Conservation (phyloP, 2,888 invertebrate genomes). For the Neria commutata region DNA sequence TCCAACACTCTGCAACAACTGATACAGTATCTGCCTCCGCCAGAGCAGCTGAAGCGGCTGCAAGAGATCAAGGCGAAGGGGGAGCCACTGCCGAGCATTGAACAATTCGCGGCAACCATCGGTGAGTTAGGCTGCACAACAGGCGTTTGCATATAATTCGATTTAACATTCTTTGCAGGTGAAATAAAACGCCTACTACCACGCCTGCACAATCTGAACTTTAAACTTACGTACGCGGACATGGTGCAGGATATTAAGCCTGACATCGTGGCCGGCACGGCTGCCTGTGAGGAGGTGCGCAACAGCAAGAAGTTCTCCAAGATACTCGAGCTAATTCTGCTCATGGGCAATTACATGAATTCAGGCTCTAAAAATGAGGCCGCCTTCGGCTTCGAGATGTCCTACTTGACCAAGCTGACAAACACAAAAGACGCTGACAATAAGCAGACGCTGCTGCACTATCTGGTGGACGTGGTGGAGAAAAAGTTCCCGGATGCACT, state of each 20-base stretch:
- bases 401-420: constrained; percentile 88
- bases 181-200: constrained; percentile 87
- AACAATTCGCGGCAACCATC: constrained; percentile 91
- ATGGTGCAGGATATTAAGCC: constrained; percentile 67
- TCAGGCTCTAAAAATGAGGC: constrained; percentile 92
- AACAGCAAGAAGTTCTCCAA: constrained; percentile 88
- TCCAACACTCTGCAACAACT: constrained; percentile 89
- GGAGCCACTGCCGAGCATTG: constrained; percentile 86
- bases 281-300: constrained; percentile 93
- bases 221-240: constrained; percentile 86
- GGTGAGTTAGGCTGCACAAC: too few relatives aligned
- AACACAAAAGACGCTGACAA: constrained; percentile 94
- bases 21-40: constrained; percentile 89
- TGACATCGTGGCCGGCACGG: constrained; percentile 93
- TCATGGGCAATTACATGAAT: constrained; percentile 97
- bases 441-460: constrained; percentile 90
- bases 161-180: constrained; percentile 50
- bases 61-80: constrained; percentile 77
- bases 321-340: constrained; percentile 85
- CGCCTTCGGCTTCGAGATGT: constrained; percentile 96
- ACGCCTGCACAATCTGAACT: constrained; percentile 85
- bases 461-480: constrained; percentile 86
- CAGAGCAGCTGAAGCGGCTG: constrained; percentile 86
- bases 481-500: constrained; percentile 85
- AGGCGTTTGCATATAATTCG: too few relatives aligned